phyloP scores from a whole-genome alignment of 2,797 vertebrate species.

The Trichosurus vulpecula region DNA sequence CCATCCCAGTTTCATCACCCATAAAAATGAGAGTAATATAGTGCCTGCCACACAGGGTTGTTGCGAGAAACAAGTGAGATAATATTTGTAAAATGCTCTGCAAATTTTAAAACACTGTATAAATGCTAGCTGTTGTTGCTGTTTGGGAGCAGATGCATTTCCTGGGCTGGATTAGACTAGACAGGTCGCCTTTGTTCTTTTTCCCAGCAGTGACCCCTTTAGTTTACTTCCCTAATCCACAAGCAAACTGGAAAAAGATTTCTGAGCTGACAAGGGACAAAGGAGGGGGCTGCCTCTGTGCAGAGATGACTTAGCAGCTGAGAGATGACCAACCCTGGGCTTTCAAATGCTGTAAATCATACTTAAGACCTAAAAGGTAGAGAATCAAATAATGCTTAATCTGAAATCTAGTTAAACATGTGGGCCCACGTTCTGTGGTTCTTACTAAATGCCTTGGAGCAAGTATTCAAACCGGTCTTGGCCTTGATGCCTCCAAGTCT shows the following conservation, averaged over 20 bases:
- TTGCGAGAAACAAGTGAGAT: neutral
- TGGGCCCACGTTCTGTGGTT: neutral
- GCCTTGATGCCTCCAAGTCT: conserved; percentile 31
- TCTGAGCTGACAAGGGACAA: neutral
- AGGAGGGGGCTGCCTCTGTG: neutral
- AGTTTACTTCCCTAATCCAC: neutral
- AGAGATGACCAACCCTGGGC: neutral
- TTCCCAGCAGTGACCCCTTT: neutral
- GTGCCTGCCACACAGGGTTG: neutral
- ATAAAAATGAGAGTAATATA: neutral
- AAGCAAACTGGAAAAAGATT: neutral
- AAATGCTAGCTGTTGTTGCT: neutral
- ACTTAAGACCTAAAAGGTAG: conserved; percentile 23
- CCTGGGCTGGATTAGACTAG: neutral
- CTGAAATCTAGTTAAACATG: neutral
- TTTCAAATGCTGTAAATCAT: neutral
- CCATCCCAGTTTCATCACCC: neutral
- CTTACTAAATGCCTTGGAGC: conserved; percentile 42
- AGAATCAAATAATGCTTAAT: neutral
- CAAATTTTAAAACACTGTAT: neutral
- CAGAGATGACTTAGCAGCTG: neutral
- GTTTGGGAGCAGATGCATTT: neutral
- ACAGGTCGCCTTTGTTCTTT: neutral
- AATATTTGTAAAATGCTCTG: neutral
- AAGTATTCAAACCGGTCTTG: conserved; percentile 44